Base-by-base conservation (phyloP, 2,888 invertebrate genomes). In the Oxycera nigricornis region DNA sequence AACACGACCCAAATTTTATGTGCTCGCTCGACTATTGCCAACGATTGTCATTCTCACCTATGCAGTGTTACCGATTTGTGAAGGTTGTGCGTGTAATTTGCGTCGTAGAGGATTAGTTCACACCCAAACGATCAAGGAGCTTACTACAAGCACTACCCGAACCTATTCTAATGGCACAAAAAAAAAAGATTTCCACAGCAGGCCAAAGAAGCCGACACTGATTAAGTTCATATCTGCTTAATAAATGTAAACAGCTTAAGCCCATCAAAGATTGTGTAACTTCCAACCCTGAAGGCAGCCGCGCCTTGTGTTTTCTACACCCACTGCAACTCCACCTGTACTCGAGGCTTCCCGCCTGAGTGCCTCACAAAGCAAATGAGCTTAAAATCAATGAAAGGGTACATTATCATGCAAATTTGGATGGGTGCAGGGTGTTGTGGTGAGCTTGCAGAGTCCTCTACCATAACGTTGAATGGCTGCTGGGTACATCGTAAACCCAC, bases 1-100 rank as follows among this genome's bases (percentile, higher is more conserved):
- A 65, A 65, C 65, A 65, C 41, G 65, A 65, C 65, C 65, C 65
- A 65, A n/a, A 65, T 65, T 65, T 65, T 41, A 35, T 6, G 35
- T 35, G 35, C 35, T 35, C 35, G 35, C 35, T n/a, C n/a, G n/a
- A n/a, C 35, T 35, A 35, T 35, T 35, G 35, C 35, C 35, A 35
- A 35, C 35, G 6, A 6, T 35, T 35, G 35, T 35, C 6, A 35
- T 35, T 35, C 35, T 7, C 35, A 35, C 35, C 35, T 35, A 7
- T 35, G 35, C 35, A 11, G 35, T 6, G 35, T 35, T 35, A 11
- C 11, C 35, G 35, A 35, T 35, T 35, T 35, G 11, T 35, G n/a
- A n/a, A n/a, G n/a, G n/a, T n/a, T n/a, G n/a, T n/a, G n/a, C n/a
- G n/a, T n/a, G n/a, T n/a, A n/a, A n/a, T n/a, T n/a, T n/a, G n/a